Conservation (phyloP, 2,888 invertebrate species). For the Druceiella hillmani region DNA sequence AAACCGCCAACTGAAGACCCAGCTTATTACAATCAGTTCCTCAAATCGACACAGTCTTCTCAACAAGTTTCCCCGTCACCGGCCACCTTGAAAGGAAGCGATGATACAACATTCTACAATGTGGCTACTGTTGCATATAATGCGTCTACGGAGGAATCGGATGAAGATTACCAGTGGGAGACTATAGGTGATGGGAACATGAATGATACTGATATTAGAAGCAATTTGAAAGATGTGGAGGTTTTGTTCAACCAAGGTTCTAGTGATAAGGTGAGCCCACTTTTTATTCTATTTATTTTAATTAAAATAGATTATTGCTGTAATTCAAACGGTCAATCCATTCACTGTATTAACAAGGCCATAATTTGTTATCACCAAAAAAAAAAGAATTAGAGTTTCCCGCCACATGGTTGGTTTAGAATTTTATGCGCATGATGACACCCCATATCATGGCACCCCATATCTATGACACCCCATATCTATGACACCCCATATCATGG, state of each 20-base stretch:
- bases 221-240: constrained; percentile 45
- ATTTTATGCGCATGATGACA: too few species aligned
- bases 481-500: too few species aligned
- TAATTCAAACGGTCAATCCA: too few species aligned
- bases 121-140: constrained; percentile 35
- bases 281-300: too few species aligned
- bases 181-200: constrained; percentile 31
- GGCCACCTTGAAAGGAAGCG: constrained; percentile 26
- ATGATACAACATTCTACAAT: constrained; percentile 41
- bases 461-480: too few species aligned
- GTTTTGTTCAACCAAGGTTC: constrained; percentile 42
- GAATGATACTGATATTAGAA: constrained; percentile 33
- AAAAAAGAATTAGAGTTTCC: too few species aligned
- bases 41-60: constrained; percentile 41
- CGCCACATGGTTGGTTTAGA: too few species aligned
- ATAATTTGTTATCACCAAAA: too few species aligned
- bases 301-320: too few species aligned
- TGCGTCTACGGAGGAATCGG: constrained; percentile 30
- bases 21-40: constrained; percentile 44
- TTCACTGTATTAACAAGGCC: too few species aligned
- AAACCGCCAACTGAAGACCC: constrained; percentile 36
- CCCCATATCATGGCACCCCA: too few species aligned
- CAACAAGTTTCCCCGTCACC: constrained; percentile 28
- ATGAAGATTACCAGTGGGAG: constrained; percentile 44
- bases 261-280: constrained; percentile 27